Conservation (phyloP, 1,140 invertebrate species). For the Luehdorfia chinensis region DNA sequence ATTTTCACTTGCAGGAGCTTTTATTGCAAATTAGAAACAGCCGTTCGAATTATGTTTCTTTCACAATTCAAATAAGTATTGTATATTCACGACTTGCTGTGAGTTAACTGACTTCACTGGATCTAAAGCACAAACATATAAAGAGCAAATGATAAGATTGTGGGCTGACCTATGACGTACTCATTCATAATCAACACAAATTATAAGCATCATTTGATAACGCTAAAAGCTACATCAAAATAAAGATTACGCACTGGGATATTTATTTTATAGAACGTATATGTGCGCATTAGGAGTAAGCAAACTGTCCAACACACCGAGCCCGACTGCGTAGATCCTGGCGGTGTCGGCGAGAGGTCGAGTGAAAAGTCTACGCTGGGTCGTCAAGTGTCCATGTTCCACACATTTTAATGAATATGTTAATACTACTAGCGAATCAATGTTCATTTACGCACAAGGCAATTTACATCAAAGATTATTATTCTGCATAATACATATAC, state of each 20-base stretch:
- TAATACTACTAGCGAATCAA: conserved; percentile 45
- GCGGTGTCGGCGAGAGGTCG: conserved; percentile 31
- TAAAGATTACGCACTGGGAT: conserved; percentile 52
- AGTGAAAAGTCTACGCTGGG: conserved; percentile 44
- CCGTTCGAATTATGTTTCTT: conserved; percentile 5
- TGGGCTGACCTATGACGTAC: conserved; percentile 63
- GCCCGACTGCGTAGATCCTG: conserved; percentile 37
- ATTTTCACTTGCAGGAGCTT: conserved; percentile 4
- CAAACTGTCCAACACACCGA: conserved; percentile 22
- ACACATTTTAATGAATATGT: conserved; percentile 63
- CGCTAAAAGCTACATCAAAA: conserved; percentile 52
- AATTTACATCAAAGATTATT: conserved; percentile 52
- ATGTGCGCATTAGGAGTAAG: conserved; percentile 34
- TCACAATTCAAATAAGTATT: conserved; percentile 19
- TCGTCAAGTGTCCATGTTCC: conserved; percentile 36
- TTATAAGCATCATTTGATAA: conserved; percentile 60
- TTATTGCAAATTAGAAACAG: not conserved
- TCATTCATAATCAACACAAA: conserved; percentile 66
- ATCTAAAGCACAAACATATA: conserved; percentile 69
- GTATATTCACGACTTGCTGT: conserved; percentile 41
- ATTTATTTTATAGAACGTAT: conserved; percentile 38
- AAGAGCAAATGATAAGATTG: conserved; percentile 70
- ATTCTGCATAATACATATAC: not conserved
- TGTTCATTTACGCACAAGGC: conserved; percentile 43
- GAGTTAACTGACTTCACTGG: conserved; percentile 63